Evolutionary conservation across 2,888 invertebrate genomes (phyloP).

Genomic region (Drosophila putrida): DNA sequence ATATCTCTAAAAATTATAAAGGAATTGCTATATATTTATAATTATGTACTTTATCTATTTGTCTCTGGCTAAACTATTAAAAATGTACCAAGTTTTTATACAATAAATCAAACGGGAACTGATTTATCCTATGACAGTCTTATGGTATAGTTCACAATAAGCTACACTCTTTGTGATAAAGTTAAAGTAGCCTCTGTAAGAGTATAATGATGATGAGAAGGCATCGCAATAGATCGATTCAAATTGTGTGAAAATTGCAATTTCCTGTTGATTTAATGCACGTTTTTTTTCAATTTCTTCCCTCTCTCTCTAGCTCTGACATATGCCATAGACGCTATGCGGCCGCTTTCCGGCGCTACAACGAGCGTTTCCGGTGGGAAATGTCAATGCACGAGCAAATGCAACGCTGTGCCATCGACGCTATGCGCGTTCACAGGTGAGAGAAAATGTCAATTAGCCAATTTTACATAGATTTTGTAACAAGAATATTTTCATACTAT

Average conservation of each 20-base stretch:
- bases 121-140: no score
- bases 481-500: slow-evolving; percentile 1
- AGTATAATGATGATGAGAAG: not conserved
- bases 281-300: slow-evolving; percentile 53
- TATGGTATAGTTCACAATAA: no score
- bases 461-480: slow-evolving; percentile 19
- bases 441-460: slow-evolving; percentile 29
- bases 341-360: slow-evolving; percentile 83
- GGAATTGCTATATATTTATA: no score
- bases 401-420: slow-evolving; percentile 85
- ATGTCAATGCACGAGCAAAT: slow-evolving; percentile 84
- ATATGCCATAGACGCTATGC: slow-evolving; percentile 83
- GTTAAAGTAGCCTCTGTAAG: not conserved
- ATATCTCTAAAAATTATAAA: no score
- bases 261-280: slow-evolving; percentile 80
- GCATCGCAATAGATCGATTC: slow-evolving; percentile 58
- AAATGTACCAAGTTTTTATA: no score
- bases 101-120: no score
- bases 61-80: no score
- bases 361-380: slow-evolving; percentile 85
- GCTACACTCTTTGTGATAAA: not conserved
- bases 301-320: slow-evolving; percentile 62
- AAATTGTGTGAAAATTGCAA: slow-evolving; percentile 82
- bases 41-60: no score
- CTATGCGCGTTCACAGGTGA: slow-evolving; percentile 85